phyloP scores from a whole-genome alignment of 2,797 vertebrate species.

The Sebastes oblongus region DNA sequence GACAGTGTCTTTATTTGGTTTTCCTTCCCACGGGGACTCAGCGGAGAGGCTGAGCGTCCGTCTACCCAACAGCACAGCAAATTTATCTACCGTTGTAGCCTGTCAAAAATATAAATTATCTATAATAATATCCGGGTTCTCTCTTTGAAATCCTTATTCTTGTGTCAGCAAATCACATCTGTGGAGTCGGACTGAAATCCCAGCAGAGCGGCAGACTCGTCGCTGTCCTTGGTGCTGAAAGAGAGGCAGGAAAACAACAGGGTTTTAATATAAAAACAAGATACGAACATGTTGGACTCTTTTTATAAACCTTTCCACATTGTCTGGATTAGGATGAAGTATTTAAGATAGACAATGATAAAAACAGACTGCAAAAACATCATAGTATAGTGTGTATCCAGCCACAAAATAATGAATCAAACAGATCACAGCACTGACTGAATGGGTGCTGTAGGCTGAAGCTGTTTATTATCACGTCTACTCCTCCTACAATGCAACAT shows the following conservation, averaged over 20 bases:
- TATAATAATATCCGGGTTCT: not conserved
- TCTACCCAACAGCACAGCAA: not conserved
- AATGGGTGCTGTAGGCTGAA: not conserved
- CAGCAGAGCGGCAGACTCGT: not conserved
- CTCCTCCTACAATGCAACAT: not conserved
- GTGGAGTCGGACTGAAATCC: not conserved
- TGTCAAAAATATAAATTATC: not conserved
- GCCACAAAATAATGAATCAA: not conserved
- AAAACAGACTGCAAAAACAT: not conserved
- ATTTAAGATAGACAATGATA: not conserved
- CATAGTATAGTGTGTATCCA: not conserved
- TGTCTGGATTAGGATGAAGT: not conserved
- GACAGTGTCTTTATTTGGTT: not conserved
- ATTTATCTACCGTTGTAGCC: not conserved
- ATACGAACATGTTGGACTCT: not conserved
- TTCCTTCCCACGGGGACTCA: not conserved
- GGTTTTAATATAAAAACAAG: not conserved
- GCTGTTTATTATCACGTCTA: not conserved
- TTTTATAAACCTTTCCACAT: not conserved
- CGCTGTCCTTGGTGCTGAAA: slow-evolving; percentile 11
- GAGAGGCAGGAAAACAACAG: not conserved
- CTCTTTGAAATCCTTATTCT: not conserved
- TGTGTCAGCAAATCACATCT: not conserved
- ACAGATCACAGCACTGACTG: not conserved
- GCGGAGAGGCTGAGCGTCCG: not conserved